These are phyloP conservation scores for Neostethus bicornis DNA, from an alignment of 2,797 vertebrate genomes.

Conservation along the genomic window DNA sequence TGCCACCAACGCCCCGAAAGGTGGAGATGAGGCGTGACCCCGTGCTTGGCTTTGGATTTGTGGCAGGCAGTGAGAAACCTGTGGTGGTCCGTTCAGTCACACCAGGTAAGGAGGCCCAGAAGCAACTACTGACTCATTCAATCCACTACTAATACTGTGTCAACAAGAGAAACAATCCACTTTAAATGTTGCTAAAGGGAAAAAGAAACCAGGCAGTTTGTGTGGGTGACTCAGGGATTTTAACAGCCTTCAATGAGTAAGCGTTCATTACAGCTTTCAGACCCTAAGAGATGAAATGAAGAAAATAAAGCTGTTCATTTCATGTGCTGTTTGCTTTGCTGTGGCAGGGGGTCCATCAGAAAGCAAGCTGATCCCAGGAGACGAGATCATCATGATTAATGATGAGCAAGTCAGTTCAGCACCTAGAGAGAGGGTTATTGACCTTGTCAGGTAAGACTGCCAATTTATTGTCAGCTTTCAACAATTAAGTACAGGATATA, in stretches of 20 bases:
- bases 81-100: constrained; percentile 98
- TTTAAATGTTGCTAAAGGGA: constrained; percentile 30
- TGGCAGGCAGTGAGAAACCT: constrained; percentile 98
- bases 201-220: constrained; percentile 32
- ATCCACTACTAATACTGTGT: constrained; percentile 23
- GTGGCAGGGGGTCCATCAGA: constrained; percentile 93
- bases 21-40: constrained; percentile 99
- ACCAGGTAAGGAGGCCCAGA: constrained; percentile 84
- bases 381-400: constrained; percentile 99
- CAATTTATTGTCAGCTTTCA: constrained; percentile 27
- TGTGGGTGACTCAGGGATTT: constrained; percentile 60
- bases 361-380: constrained; percentile 94
- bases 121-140: constrained; percentile 45
- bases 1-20: constrained; percentile 91
- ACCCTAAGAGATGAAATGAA: constrained; percentile 22
- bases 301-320: constrained; percentile 34
- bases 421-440: constrained; percentile 95
- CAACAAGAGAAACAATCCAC: constrained; percentile 37
- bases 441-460: constrained; percentile 93
- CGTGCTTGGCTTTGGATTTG: constrained; percentile 97
- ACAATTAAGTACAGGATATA: background rate
- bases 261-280: constrained; percentile 42
- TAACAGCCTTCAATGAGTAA: constrained; percentile 46
- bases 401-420: constrained; percentile 94
- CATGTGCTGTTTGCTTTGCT: constrained; percentile 44